phyloP scores from a whole-genome alignment of 2,888 invertebrate species.

The Phyto melanocephala region DNA sequence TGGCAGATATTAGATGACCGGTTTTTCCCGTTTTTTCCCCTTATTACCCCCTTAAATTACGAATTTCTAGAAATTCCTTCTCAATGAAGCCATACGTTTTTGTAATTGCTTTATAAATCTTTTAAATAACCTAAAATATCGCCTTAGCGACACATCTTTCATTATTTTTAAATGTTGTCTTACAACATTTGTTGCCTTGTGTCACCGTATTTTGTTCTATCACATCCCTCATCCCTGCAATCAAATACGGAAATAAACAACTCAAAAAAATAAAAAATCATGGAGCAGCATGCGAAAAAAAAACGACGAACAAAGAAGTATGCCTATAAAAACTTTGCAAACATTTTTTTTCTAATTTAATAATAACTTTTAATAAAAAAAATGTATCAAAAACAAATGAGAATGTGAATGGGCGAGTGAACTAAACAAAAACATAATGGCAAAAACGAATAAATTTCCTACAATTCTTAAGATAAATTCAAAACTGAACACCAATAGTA shows the following conservation, averaged over 20 bases:
- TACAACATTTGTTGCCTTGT: no score
- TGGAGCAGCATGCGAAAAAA: not conserved
- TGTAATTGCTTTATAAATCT: no score
- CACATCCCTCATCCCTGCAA: no score
- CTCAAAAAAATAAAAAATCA: not conserved
- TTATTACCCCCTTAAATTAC: no score
- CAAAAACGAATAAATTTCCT: not conserved
- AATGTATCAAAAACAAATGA: not conserved
- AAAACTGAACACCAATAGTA: slow-evolving; percentile 12
- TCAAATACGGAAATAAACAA: not conserved
- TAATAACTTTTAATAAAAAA: slow-evolving; percentile 36
- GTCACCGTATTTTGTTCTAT: no score
- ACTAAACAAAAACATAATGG: not conserved
- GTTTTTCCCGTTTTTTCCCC: no score
- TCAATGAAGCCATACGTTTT: no score
- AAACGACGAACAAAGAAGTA: not conserved
- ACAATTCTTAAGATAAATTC: not conserved
- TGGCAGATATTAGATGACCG: no score
- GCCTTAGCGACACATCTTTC: no score
- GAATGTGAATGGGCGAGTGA: not conserved
- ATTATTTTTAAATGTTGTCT: no score
- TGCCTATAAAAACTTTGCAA: not conserved
- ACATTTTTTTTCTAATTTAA: slow-evolving; percentile 42
- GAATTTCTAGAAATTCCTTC: no score
- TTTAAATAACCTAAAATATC: no score